Evolutionary conservation across 2,113 vertebrate species (phyloP), one percentile per base, ranked within the genome.

Genomic region (Hemibagrus wyckioides): DNA sequence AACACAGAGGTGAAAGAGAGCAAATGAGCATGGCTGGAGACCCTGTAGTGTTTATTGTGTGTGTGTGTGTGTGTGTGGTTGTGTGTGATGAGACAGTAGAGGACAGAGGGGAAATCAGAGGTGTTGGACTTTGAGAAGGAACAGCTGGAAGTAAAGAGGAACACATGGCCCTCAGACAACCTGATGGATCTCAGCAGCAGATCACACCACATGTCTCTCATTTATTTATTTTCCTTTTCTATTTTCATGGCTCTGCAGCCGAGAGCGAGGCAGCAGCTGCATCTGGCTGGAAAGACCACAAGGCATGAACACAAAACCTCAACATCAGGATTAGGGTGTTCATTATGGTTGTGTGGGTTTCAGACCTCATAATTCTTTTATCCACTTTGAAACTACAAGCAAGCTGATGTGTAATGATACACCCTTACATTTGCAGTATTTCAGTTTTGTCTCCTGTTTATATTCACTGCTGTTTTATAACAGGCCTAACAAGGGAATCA

Each of bases 171-270:
- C 41, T 44, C 13, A 52, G 80, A 82, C 30, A 77, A 6, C 19
- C 56, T 90, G 89, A 80, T 57, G 81, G 83, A 87, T 56, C 52
- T 73, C 84, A 76, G 80, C 86, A 80, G 81, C 75, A 88, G 69
- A 80, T 75, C 61, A 65, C 36, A 39, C 83, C 52, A 79, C 25
- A 52, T 73, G 79, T 30, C 14, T 36, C 39, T 44, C 82, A 44
- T 82, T 86, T 86, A 87, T 88, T 88, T 90, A 77, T 89, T 86
- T 85, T 48, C 63, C n/a, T 83, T n/a, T 87, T 87, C 83, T 85
- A 28, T 83, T 90, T 90, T 86, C 80, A 73, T 80, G 61, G 89
- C 86, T 79, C n/a, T 83, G 77, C 25, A 30, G 84, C 85, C 61
- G 41, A 80, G 76, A 89, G 88, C 25, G 79, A 30, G 14, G 65